Base-by-base conservation (phyloP, 1,140 invertebrate species). In the Cydia pomonella region DNA sequence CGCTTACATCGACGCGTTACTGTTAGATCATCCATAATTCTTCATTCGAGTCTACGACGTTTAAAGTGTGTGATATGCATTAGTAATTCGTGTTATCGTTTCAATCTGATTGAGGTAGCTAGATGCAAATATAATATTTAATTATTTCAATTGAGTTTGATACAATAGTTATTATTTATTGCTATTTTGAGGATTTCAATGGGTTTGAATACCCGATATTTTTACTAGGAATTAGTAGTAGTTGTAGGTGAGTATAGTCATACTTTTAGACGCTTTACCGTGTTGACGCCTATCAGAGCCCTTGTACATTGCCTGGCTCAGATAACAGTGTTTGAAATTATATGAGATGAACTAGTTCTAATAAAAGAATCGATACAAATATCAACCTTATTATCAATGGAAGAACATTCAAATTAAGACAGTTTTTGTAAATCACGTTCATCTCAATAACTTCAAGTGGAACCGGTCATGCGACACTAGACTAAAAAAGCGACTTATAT, bases 101-200 rank as follows among this genome's bases (percentile, higher is more conserved):
- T 86, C 82, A 83, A 84, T 86, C 83, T 84, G 80, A 85, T 87
- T 83, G 82, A 85, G 89, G 89, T 91, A 91, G 91, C 88, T 91
- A 92, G 83, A 84, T 85, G 78, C 81, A 84, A 85, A 82, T 77
- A 82, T 86, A 84, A 81, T 59, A 72, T 77, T 83, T 79, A 71
- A 71, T 82, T 80, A 85, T 82, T 79, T 83, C 83, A 80, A 82
- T 80, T 80, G 72, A 82, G 80, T 87, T 84, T 81, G 78, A 80
- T 83, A 85, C 75, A 76, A 82, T 89, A 88, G 83, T 88, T 90
- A 90, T 91, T 91, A 90, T 91, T 91, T 91, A 91, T 90, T 90
- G 80, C 78, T 77, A 82, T 81, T 83, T 81, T 77, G 83, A 84
- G 79, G 77, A 85, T 82, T 69, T 69, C 64, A 69, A 66, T 69